Evolutionary conservation across 2,113 vertebrate genomes (phyloP), one percentile per base, ranked within the genome.

Genomic region (Pituophis catenifer): DNA sequence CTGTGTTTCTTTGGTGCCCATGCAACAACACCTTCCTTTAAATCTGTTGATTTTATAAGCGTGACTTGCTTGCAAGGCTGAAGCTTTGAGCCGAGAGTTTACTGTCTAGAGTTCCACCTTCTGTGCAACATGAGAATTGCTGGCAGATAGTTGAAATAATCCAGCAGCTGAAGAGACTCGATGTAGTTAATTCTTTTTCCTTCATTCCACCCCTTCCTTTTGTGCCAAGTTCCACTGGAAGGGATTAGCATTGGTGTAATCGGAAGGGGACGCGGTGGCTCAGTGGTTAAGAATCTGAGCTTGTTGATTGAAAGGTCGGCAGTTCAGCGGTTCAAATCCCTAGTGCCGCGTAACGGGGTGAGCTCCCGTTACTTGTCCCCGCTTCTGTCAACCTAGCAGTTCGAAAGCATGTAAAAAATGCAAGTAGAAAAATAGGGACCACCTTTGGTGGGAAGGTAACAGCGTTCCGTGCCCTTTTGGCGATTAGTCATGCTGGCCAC

Each of bases 71-170:
- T 17, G 1, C 33, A 38, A 92, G 38, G 8, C 70, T 38, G 88
- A 93, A 85, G 54, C 33, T 86, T 90, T 59, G 92, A 13, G 54
- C 29, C 10, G 0, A 50, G 92, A 89, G 13, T 19, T 24, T 86
- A 0, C 85, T 21, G 24, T 91, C 26, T 89, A 70, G 92, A 70
- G 92, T 38, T 92, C 94, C 93, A 52, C 95, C 88, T 93, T 93
- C 48, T 21, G 92, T 59, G 23, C 12, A 54, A 57, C 59, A 0
- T 23, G 17, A 93, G 91, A 95, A 75, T 48, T 96, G 94, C 94
- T 93, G 86, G 90, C 2, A 8, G 70, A 75, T 33, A 75, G 33
- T 81, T 90, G 91, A 3, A 93, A 19, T 59, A 53, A 90, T 65
- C 65, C 90, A 4, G 7, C 58, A 33, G 12, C 70, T 44, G 3